phyloP scores from a whole-genome alignment of 2,888 invertebrate species.

The Ormyrus labotus region DNA sequence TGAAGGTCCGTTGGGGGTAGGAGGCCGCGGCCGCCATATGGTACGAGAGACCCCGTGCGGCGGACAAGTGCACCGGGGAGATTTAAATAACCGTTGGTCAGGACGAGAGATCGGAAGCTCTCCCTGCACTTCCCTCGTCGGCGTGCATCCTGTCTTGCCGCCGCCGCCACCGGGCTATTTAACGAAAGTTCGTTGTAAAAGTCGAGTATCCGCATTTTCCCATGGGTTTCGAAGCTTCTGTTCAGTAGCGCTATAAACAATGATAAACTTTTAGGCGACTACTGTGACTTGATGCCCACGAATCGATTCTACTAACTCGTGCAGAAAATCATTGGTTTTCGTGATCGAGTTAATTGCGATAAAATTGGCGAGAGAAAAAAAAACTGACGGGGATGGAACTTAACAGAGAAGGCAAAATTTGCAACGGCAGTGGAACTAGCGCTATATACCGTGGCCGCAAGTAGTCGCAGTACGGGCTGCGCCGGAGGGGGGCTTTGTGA shows the following conservation, averaged over 20 bases:
- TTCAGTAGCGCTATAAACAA: too few species aligned
- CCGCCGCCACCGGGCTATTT: slow-evolving; percentile 23
- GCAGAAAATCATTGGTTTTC: not conserved
- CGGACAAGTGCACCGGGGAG: slow-evolving; percentile 74
- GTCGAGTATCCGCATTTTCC: not conserved
- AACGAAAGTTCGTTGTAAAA: slow-evolving; percentile 23
- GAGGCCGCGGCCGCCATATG: slow-evolving; percentile 49
- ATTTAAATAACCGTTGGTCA: slow-evolving; percentile 75
- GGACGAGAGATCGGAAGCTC: slow-evolving; percentile 50
- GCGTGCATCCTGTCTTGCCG: not conserved
- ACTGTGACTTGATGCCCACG: too few species aligned
- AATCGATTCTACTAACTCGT: too few species aligned
- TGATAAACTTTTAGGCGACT: too few species aligned
- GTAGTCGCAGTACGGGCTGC: not conserved
- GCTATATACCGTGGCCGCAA: too few species aligned
- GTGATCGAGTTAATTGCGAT: slow-evolving; percentile 2
- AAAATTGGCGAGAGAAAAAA: not conserved
- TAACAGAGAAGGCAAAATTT: too few species aligned
- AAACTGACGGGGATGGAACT: not conserved
- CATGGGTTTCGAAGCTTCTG: too few species aligned
- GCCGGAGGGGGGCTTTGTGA: not conserved
- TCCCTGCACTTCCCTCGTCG: slow-evolving; percentile 47
- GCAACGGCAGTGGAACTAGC: too few species aligned
- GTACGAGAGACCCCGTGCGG: slow-evolving; percentile 54
- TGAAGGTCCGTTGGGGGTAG: slow-evolving; percentile 75